phyloP scores from a whole-genome alignment of 23 tunicate genomes.

The Corella eumyota region DNA sequence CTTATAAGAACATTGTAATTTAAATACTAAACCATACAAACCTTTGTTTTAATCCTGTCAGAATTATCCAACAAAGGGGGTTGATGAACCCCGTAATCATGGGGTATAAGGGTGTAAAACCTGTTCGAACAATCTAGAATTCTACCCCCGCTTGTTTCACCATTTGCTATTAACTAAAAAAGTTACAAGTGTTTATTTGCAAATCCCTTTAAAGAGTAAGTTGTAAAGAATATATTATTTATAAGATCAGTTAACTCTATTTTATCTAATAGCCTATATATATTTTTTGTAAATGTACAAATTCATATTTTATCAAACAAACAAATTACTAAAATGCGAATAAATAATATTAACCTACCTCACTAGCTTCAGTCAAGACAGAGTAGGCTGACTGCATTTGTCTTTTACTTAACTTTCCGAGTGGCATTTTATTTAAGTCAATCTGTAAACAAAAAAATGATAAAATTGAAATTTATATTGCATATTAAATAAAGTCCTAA shows the following conservation, averaged over 20 bases:
- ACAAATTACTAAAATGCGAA: too few relatives aligned
- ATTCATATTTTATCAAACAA: too few relatives aligned
- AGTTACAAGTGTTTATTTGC: neutral
- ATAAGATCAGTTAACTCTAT: too few relatives aligned
- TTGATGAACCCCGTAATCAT: constrained; percentile 63
- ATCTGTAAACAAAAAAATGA: constrained; percentile 22
- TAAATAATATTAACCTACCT: too few relatives aligned
- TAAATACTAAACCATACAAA: too few relatives aligned
- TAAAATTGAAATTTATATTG: neutral
- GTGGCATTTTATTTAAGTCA: constrained; percentile 96
- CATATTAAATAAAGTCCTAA: too few relatives aligned
- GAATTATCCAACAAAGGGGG: constrained; percentile 84
- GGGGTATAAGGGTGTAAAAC: constrained; percentile 89
- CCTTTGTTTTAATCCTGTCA: constrained; percentile 73
- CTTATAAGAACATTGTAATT: neutral
- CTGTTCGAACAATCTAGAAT: constrained; percentile 73
- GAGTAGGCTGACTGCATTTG: constrained; percentile 78
- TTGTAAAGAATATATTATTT: too few relatives aligned
- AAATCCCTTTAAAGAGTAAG: too few relatives aligned
- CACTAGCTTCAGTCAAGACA: constrained; percentile 63
- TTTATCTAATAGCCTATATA: too few relatives aligned
- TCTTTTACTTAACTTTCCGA: constrained; percentile 81
- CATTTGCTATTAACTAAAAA: constrained; percentile 28
- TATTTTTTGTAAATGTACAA: too few relatives aligned
- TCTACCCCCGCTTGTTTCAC: constrained; percentile 25